phyloP scores from a whole-genome alignment of 1,140 invertebrate species.

The Cyclina sinensis region DNA sequence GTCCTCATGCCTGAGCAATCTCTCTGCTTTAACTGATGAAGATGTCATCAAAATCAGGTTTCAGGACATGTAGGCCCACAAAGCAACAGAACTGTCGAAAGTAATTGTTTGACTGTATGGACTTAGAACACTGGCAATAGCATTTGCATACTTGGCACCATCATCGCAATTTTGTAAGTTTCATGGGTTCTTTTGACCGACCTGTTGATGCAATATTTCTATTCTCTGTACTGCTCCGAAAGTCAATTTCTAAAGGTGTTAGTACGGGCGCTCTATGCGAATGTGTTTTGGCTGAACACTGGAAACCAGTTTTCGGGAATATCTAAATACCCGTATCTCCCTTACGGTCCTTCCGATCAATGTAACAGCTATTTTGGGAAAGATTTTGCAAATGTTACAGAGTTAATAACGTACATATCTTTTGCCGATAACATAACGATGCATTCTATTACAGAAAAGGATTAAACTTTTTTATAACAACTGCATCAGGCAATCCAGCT shows the following conservation, averaged over 20 bases:
- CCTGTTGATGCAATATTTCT: constrained; percentile 26
- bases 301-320: constrained; percentile 5
- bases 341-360: constrained; percentile 7
- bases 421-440: background rate
- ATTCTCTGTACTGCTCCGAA: background rate
- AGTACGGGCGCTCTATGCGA: background rate
- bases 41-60: too few species aligned
- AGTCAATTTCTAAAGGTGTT: constrained; percentile 26
- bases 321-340: background rate
- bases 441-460: background rate
- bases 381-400: background rate
- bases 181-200: constrained; percentile 17
- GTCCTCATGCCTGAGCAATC: too few species aligned
- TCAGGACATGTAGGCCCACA: too few species aligned
- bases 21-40: too few species aligned
- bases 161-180: too few species aligned
- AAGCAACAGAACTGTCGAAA: too few species aligned
- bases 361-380: background rate
- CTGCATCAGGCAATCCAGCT: background rate
- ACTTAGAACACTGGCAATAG: too few species aligned
- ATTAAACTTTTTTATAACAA: background rate
- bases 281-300: constrained; percentile 34
- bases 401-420: background rate
- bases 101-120: too few species aligned
- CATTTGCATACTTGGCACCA: too few species aligned